Base-by-base conservation (phyloP, 2,888 invertebrate species). In the Clunio marinus region DNA sequence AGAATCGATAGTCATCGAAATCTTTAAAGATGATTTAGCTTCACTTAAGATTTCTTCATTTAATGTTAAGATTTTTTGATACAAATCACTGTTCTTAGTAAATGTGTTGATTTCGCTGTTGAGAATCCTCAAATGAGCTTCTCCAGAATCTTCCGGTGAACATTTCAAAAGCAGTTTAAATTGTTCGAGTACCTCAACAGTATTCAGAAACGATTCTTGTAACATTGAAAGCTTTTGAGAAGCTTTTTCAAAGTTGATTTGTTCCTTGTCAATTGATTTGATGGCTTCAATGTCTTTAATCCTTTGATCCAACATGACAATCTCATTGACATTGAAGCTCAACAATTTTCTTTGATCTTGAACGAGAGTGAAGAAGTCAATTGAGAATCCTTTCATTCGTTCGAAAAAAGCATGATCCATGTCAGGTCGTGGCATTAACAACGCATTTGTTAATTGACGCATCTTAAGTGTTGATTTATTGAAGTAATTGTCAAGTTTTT, bases 381-480 rank as follows among this genome's bases (percentile, higher is more conserved):
- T 84, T 0, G 91, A 84, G 75, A 88, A 94, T 58, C 97, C 97
- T 76, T 87, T 87, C 73, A 93, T 90, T 63, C 94, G 83, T 73
- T 95, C 93, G 62, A 91, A 84, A 73, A 91, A 91, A 60, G 86
- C 87, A 1, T 86, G 80, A 0, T 93, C 92, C 58, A 96, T 78
- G 73, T 96, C 95, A 72, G 87, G 83, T 25, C 88, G 85, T 0
- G 91, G 89, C 1, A 85, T 83, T 45, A 84, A 55, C 75, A 79
- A 75, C 1, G 75, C 74, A 63, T 77, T 78, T 60, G 76, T 76
- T 24, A 79, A 70, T 1, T 77, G 72, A 70, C 77, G 77, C 35
- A 78, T 68, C 70, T 78, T 78, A 69, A 77, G 78, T 1, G 76
- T 74, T 72, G 77, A 76, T 71, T 77, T 77, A 37, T 76, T 75